Evolutionary conservation across 1,140 invertebrate species (phyloP).

Genomic region (Pogonomyrmex barbatus): DNA sequence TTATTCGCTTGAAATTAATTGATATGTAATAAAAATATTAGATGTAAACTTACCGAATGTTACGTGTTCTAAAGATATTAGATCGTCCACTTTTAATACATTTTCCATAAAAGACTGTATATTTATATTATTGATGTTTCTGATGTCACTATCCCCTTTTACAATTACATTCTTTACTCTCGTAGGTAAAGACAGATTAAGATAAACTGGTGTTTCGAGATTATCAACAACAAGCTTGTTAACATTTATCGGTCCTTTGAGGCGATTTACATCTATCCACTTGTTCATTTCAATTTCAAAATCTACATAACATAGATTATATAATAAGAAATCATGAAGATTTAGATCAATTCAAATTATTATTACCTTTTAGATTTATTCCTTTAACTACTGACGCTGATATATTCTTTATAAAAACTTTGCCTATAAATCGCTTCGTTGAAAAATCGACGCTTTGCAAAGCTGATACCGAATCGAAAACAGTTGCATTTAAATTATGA

Average conservation of each 20-base stretch:
- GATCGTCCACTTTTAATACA: conserved; percentile 68
- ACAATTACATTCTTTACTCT: conserved; percentile 67
- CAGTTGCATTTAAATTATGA: conserved; percentile 50
- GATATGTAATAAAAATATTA: background rate
- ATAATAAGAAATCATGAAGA: conserved; percentile 18
- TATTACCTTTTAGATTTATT: conserved; percentile 56
- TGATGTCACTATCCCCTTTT: conserved; percentile 66
- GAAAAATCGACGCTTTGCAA: conserved; percentile 58
- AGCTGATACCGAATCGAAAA: conserved; percentile 49
- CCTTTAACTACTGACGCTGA: background rate
- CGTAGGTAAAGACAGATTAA: conserved; percentile 63
- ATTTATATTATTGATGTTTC: conserved; percentile 73
- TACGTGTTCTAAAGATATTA: conserved; percentile 71
- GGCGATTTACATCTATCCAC: conserved; percentile 60
- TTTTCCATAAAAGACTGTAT: conserved; percentile 71
- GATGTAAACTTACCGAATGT: conserved; percentile 71
- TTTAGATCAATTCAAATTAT: background rate
- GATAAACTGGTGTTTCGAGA: conserved; percentile 47
- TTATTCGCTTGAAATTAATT: conserved; percentile 4
- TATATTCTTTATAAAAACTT: conserved; percentile 59
- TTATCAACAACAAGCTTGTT: conserved; percentile 58
- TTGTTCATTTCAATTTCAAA: conserved; percentile 55
- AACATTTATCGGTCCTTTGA: conserved; percentile 63
- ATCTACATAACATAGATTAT: conserved; percentile 46
- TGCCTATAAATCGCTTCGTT: conserved; percentile 56